Percentiles rank a stretch among this genome's conserved stretches.
phyloP scores from a whole-genome alignment of 2,113 vertebrate species.

The Rhynchopsitta pachyrhyncha region DNA sequence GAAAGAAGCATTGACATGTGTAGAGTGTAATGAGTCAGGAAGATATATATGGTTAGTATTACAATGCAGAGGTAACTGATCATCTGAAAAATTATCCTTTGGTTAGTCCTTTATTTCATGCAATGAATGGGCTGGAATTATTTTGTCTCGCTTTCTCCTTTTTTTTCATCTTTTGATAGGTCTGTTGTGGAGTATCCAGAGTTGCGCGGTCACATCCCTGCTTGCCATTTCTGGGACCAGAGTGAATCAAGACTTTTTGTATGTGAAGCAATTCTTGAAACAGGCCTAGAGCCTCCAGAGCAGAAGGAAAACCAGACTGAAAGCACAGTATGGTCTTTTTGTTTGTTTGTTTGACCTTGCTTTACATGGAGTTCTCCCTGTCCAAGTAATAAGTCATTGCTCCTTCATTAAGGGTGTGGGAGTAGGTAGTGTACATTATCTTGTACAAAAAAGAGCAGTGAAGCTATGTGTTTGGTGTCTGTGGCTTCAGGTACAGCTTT shows the following conservation, averaged over 20 bases:
- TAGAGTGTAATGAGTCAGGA: background rate
- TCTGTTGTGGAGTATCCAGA: slow-evolving; percentile 65
- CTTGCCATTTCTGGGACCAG: slow-evolving; percentile 93
- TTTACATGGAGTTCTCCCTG: background rate
- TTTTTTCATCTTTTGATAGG: slow-evolving; percentile 63
- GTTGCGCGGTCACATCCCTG: slow-evolving; percentile 75
- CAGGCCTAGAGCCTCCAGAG: background rate
- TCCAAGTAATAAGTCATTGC: background rate
- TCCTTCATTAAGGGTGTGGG: background rate
- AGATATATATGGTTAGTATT: background rate
- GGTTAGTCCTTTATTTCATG: background rate
- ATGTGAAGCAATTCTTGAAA: slow-evolving; percentile 82
- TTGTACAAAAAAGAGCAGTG: background rate
- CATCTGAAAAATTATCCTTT: background rate
- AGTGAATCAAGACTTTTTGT: slow-evolving; percentile 90
- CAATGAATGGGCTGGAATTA: background rate
- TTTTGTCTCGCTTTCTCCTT: background rate
- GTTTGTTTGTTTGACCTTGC: background rate
- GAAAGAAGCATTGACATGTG: background rate
- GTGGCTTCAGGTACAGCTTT: background rate
- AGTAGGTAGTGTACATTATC: background rate
- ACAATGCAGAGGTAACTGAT: background rate
- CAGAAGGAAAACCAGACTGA: background rate
- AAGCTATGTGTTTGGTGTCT: background rate
- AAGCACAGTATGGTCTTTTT: slow-evolving; percentile 53